phyloP scores from a whole-genome alignment of 1,140 invertebrate genomes.

The Bombyx mandarina region DNA sequence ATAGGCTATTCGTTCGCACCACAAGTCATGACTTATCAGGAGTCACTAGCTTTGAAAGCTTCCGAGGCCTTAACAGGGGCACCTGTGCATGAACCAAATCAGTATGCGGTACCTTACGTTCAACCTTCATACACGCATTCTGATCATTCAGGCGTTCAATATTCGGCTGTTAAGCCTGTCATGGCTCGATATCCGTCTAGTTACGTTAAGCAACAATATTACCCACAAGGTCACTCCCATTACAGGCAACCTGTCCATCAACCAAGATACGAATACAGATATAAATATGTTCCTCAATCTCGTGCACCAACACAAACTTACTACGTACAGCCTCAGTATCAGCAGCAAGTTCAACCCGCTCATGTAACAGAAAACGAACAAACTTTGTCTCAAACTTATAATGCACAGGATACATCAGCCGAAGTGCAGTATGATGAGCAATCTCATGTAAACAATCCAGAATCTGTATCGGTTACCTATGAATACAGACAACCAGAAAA shows the following conservation, averaged over 20 bases:
- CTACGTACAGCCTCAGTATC: conserved; percentile 41
- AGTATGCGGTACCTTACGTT: conserved; percentile 50
- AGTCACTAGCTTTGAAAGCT: conserved; percentile 16
- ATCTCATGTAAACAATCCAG: conserved; percentile 4
- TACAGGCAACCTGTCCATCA: conserved; percentile 37
- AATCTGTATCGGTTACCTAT: not conserved
- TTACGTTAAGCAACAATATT: conserved; percentile 41
- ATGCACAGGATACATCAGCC: conserved; percentile 5
- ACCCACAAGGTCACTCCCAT: conserved; percentile 28
- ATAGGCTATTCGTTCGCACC: conserved; percentile 50
- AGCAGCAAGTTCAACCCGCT: conserved; percentile 16
- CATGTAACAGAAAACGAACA: conserved; percentile 7
- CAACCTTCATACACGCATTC: conserved; percentile 52
- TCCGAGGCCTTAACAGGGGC: conserved; percentile 11
- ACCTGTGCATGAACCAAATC: conserved; percentile 30
- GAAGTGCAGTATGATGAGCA: conserved; percentile 11
- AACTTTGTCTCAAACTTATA: conserved; percentile 5
- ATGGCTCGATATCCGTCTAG: conserved; percentile 51
- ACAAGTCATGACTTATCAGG: conserved; percentile 49
- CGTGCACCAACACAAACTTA: conserved; percentile 27
- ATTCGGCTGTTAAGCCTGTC: conserved; percentile 59
- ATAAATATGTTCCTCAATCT: conserved; percentile 40
- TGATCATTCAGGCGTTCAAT: conserved; percentile 56
- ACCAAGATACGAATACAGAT: conserved; percentile 44
- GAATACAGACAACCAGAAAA: conserved; percentile 5